Percentiles rank a stretch among this genome's conserved stretches.
Conservation (phyloP, 2,113 vertebrate species). For the Pandion haliaetus region DNA sequence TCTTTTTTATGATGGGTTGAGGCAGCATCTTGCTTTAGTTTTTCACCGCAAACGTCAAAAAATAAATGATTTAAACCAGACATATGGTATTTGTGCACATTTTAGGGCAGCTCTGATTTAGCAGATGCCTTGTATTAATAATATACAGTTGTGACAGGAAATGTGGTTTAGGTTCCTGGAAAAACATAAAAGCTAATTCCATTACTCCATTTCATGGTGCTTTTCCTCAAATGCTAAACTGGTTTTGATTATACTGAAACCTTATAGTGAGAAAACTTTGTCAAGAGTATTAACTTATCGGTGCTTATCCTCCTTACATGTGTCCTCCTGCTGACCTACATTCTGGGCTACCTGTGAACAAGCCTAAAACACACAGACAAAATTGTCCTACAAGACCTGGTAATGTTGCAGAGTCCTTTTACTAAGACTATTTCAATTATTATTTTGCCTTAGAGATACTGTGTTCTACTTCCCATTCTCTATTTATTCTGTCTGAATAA, state of each 20-base stretch:
- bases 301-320: neutral
- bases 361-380: neutral
- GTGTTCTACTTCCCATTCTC: neutral
- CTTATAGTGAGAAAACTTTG: constrained; percentile 63
- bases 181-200: constrained; percentile 83
- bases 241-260: constrained; percentile 75
- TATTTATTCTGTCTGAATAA: neutral
- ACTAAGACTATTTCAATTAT: neutral
- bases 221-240: constrained; percentile 74
- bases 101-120: constrained; percentile 64
- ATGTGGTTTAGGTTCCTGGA: constrained; percentile 80
- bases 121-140: constrained; percentile 81
- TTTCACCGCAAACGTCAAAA: constrained; percentile 64
- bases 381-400: neutral
- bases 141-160: constrained; percentile 81
- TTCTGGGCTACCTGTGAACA: constrained; percentile 60
- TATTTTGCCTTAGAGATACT: neutral
- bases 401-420: neutral
- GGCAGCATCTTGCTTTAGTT: constrained; percentile 73
- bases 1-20: constrained; percentile 56
- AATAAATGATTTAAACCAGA: constrained; percentile 75
- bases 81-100: constrained; percentile 64
- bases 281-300: constrained; percentile 39
- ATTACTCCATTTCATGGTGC: constrained; percentile 77
- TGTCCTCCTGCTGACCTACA: constrained; percentile 22